Evolutionary conservation across 2,797 vertebrate species (phyloP).

Genomic region (Hoplostethus atlanticus): DNA sequence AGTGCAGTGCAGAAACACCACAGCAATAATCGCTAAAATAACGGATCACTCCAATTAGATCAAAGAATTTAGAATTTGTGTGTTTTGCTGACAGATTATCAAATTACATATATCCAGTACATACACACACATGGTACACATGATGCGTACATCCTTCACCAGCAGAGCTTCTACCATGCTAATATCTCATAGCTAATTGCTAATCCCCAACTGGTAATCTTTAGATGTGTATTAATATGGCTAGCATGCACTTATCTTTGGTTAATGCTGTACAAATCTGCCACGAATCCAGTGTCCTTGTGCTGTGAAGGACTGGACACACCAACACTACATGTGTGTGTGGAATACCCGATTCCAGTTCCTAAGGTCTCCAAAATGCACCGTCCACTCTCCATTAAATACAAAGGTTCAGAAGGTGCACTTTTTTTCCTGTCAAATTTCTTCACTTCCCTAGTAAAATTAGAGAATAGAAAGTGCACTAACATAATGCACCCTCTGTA

Average conservation of each 20-base stretch:
- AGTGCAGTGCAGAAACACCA: too few species aligned
- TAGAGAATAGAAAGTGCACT: too few species aligned
- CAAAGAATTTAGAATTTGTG: neutral
- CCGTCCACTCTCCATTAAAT: too few species aligned
- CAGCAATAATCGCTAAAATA: too few species aligned
- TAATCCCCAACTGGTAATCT: constrained; percentile 50
- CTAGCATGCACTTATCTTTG: constrained; percentile 24
- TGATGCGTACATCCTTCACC: constrained; percentile 34
- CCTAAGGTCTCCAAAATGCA: too few species aligned
- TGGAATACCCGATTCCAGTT: too few species aligned
- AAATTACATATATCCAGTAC: neutral
- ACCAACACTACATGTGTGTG: neutral
- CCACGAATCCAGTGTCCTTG: neutral
- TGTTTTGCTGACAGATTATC: neutral
- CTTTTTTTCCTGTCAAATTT: too few species aligned
- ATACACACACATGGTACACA: neutral
- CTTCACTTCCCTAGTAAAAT: too few species aligned
- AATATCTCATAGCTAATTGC: constrained; percentile 54
- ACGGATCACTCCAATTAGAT: too few species aligned
- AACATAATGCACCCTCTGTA: too few species aligned
- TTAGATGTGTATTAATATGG: constrained; percentile 50
- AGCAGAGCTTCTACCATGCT: constrained; percentile 33
- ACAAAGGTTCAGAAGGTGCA: too few species aligned
- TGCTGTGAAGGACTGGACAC: neutral
- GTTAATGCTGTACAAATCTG: constrained; percentile 14